Evolutionary conservation across 1,140 invertebrate genomes (phyloP).

Genomic region (Macrocentrus cingulum): DNA sequence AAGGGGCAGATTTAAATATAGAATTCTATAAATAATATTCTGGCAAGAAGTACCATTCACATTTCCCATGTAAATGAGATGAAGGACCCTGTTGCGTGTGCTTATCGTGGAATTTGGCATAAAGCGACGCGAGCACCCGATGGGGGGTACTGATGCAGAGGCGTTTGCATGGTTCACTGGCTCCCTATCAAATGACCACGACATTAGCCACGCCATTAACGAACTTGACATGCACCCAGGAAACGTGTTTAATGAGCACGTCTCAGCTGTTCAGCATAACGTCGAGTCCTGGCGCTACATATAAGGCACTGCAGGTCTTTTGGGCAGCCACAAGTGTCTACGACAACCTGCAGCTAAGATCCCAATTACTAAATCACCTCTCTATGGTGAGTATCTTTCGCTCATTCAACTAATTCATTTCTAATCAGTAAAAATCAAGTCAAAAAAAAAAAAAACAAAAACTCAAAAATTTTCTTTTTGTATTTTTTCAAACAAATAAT

Average conservation of each 20-base stretch:
- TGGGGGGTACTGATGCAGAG: not conserved
- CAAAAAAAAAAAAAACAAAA: too few relatives aligned
- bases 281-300: conserved; percentile 26
- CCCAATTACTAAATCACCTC: conserved; percentile 8
- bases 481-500: too few relatives aligned
- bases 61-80: conserved; percentile 10
- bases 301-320: conserved; percentile 37
- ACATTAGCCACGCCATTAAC: conserved; percentile 36
- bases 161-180: conserved; percentile 16
- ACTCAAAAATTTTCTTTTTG: too few relatives aligned
- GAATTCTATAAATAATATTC: conserved; percentile 17
- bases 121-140: not conserved
- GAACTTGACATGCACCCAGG: conserved; percentile 34
- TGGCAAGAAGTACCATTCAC: conserved; percentile 7
- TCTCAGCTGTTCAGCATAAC: conserved; percentile 43
- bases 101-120: conserved; percentile 18
- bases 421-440: too few relatives aligned
- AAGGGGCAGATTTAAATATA: conserved; percentile 5
- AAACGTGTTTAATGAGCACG: conserved; percentile 50
- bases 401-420: too few relatives aligned
- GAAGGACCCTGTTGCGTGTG: conserved; percentile 16
- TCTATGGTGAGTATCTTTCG: not conserved
- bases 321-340: conserved; percentile 2
- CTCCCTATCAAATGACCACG: conserved; percentile 24
- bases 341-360: conserved; percentile 30